Base-by-base conservation (phyloP, 2,888 invertebrate genomes). In the Cinara cedri region DNA sequence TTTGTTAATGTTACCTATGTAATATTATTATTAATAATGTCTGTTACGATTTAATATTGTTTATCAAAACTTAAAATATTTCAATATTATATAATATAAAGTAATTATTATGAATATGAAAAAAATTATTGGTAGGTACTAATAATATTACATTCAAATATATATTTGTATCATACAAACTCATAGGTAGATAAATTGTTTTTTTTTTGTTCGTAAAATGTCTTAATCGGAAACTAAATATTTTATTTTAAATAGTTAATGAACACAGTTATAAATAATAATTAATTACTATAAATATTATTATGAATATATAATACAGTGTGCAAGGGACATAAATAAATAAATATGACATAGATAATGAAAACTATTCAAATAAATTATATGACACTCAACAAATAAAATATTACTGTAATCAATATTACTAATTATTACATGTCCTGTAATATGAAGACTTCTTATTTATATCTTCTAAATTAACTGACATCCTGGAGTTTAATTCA, bases 401-500 rank as follows among this genome's bases (percentile, higher is more conserved):
- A 63, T 24, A 46, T 51, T 42, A 49, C 3, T 44, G 24, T 70
- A 55, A 46, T n/a, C 60, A 16, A 6, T 11, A 42, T 26, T 34
- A 44, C 13, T 46, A 60, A 78, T 70, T 78, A 9, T 65, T 84
- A 83, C 92, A 92, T 82, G 87, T 87, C 84, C 91, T 88, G 85
- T 91, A 92, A 82, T 87, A 86, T 82, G 89, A 89, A 42, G 91
- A 89, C 83, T 88, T 88, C 63, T 85, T 84, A 83, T 90, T 90
- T 82, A 93, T 91, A 72, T 87, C 87, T 26, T 84, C 85, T 70
- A 92, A 87, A 84, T 92, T 90, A 24, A 85, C 84, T 75, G 87
- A 87, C 89, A 94, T 92, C 84, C 89, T 87, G 3, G 84, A 84
- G 72, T 90, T 91, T 21, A 94, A 86, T 4, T 86, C 86, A 80